These are phyloP conservation scores for Pogona vitticeps DNA, from an alignment of 2,113 vertebrate species.

Conservation along the genomic window DNA sequence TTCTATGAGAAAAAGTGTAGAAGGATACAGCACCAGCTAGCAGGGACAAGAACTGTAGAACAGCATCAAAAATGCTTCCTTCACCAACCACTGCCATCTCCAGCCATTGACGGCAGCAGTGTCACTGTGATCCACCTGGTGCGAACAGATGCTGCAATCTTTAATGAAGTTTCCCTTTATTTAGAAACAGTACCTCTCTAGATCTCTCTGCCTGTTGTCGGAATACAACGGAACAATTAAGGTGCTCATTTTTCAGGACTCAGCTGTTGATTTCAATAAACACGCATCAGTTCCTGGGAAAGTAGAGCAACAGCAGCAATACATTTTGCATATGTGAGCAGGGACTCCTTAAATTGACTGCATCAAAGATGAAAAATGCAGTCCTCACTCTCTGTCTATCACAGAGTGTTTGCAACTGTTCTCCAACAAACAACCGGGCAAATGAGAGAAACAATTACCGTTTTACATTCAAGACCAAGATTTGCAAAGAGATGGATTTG, in stretches of 20 bases:
- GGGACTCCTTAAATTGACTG: neutral
- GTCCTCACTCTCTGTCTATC: no score
- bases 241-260: neutral
- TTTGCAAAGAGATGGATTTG: neutral
- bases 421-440: neutral
- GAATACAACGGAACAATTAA: neutral
- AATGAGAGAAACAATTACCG: neutral
- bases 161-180: neutral
- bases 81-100: neutral
- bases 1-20: neutral
- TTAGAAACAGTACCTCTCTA: neutral
- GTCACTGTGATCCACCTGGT: no score
- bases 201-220: neutral
- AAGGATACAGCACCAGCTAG: neutral
- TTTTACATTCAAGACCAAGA: neutral
- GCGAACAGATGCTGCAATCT: neutral
- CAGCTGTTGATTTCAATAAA: neutral
- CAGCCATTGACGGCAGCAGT: neutral
- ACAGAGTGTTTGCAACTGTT: no score
- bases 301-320: neutral
- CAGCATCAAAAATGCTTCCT: neutral
- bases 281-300: neutral
- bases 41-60: neutral
- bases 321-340: neutral
- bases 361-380: neutral